phyloP scores from a whole-genome alignment of 1,140 invertebrate genomes.

The Apolygus lucorum region DNA sequence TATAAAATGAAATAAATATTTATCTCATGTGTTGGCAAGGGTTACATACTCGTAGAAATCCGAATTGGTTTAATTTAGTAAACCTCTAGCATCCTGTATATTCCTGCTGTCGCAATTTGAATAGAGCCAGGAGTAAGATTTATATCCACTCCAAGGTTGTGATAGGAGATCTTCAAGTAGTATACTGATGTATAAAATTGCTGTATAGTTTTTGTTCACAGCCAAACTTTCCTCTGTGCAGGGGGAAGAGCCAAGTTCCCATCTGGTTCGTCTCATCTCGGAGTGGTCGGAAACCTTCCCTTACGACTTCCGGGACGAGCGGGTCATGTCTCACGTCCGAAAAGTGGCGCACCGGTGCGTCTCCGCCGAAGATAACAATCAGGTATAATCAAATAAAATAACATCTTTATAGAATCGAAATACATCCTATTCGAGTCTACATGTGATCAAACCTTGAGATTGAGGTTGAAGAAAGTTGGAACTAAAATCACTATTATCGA shows the following conservation, averaged over 20 bases:
- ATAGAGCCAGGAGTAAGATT: not conserved
- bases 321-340: conserved; percentile 84
- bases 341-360: conserved; percentile 79
- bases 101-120: not conserved
- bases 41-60: too few species aligned
- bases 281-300: conserved; percentile 94
- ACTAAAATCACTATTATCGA: too few species aligned
- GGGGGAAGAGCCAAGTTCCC: conserved; percentile 19
- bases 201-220: too few species aligned
- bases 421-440: too few species aligned
- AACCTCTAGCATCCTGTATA: not conserved
- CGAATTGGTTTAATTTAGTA: too few species aligned
- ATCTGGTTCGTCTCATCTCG: conserved; percentile 48
- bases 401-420: too few species aligned
- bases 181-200: not conserved
- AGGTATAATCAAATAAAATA: too few species aligned
- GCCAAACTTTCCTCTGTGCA: conserved; percentile 20
- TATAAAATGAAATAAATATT: too few species aligned
- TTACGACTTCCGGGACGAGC: conserved; percentile 91
- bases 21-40: too few species aligned
- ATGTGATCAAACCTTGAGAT: too few species aligned
- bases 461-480: too few species aligned
- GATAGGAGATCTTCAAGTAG: not conserved
- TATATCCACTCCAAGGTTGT: not conserved
- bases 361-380: conserved; percentile 40